Evolutionary conservation across 1,140 invertebrate genomes (phyloP), one percentile per base, ranked within the genome.

Genomic region (Sesamia nonagrioides): DNA sequence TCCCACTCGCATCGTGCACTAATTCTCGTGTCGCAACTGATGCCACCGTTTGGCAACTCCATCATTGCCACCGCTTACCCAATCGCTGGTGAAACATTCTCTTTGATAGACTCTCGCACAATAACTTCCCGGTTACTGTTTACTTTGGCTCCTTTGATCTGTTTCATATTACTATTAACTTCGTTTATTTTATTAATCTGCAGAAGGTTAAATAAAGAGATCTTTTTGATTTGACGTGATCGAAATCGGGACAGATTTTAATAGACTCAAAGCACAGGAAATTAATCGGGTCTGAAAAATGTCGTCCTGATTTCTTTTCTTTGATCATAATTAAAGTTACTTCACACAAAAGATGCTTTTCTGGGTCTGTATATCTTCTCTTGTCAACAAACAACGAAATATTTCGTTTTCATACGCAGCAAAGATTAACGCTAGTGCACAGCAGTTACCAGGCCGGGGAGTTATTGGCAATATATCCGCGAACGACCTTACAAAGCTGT

Each of bases 21-120:
- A 74, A 35, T 58, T 60, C 27, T 27, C 52, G 6, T 74, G 71
- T 58, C 52, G 71, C 71, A 74, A 74, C 60, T 45, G 71, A 73
- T 73, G 71, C 52, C 71, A 74, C 71, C 71, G 54, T 60, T 74
- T 60, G 71, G 54, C 71, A 74, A 74, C 50, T 35, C 50, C 68
- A 37, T 54, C 68, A 71, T 71, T 71, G 68, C 71, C 52, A 42
- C 17, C 11, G 11, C 71, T 74, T 74, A 40, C 71, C 37, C 54
- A 74, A 74, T 74, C 37, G 17, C 4, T 54, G 37, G 37, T 42
- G 15, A 35, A 58, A 60, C 71, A n/a, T 27, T 45, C 71, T 73
- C 71, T 60, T 17, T 40, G 9, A 6, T 69, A 68, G 6, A 69
- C 42, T 69, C 27, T 69, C 37, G 8, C 42, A 33, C 17, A 45